These are phyloP conservation scores for Crotalus viridis DNA, from an alignment of 2,113 vertebrate genomes.

Conservation along the genomic window DNA sequence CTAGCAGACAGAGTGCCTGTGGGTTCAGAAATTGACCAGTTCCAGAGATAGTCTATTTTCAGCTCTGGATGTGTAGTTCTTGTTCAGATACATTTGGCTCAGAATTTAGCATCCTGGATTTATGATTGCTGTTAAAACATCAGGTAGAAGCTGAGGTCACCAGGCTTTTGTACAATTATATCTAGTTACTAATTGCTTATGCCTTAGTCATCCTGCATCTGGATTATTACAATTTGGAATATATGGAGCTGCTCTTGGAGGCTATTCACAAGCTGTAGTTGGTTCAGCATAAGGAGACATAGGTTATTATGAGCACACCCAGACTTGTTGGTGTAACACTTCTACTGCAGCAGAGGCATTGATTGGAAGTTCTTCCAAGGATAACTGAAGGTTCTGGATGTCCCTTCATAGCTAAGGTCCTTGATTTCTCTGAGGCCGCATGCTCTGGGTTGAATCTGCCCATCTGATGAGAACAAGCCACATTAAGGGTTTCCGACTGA, in stretches of 20 bases:
- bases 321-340: not conserved
- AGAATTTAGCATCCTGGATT: not conserved
- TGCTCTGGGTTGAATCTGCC: not conserved
- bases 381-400: not conserved
- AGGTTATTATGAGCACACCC: not conserved
- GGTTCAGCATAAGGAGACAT: not conserved
- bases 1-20: not conserved
- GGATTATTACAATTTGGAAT: not conserved
- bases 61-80: not conserved
- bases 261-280: not conserved
- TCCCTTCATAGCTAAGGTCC: not conserved
- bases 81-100: not conserved
- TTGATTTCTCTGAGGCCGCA: not conserved
- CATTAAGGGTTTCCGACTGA: not conserved
- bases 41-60: not conserved
- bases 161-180: not conserved
- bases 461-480: not conserved
- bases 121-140: not conserved
- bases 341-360: not conserved
- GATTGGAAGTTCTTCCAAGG: not conserved
- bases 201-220: not conserved
- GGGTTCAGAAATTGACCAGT: not conserved
- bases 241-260: not conserved
- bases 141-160: not conserved
- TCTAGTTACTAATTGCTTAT: not conserved